A percentile compares a stretch with the other conserved stretches of the same genome.
phyloP scores from a whole-genome alignment of 2,888 invertebrate species.

The Craniophora ligustri region DNA sequence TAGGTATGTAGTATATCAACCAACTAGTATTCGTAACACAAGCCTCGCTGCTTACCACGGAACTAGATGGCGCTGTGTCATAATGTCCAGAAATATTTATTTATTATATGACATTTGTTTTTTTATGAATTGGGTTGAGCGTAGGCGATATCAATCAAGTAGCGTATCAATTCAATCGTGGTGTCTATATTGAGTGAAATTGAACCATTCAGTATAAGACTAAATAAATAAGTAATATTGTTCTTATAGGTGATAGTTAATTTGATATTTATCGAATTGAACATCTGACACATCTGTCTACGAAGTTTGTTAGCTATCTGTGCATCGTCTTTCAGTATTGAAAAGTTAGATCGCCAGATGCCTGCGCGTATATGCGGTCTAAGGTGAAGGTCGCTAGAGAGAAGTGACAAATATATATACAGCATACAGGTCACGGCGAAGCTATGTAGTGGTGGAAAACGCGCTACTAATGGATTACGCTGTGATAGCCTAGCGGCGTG shows the following conservation, averaged over 20 bases:
- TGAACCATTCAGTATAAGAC: too few species aligned
- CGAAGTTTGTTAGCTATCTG: not conserved
- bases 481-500: too few species aligned
- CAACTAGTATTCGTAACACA: too few species aligned
- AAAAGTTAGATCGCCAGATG: not conserved
- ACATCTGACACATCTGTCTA: conserved; percentile 4
- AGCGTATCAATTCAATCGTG: conserved; percentile 19
- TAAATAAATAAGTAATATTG: conserved; percentile 2
- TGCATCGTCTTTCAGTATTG: not conserved
- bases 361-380: not conserved
- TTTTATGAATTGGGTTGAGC: not conserved
- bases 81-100: too few species aligned
- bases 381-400: not conserved
- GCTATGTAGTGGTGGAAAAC: not conserved
- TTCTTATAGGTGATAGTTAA: conserved; percentile 1
- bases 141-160: conserved; percentile 14
- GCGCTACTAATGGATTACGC: too few species aligned
- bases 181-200: too few species aligned
- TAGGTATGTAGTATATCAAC: too few species aligned
- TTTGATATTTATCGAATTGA: conserved; percentile 13
- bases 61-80: too few species aligned
- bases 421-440: not conserved
- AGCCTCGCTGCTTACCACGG: too few species aligned
- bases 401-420: not conserved
- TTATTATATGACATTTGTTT: not conserved